Evolutionary conservation across 2,797 vertebrate genomes (phyloP), one percentile per base, ranked within the genome.

Genomic region (Okamejei kenojei): DNA sequence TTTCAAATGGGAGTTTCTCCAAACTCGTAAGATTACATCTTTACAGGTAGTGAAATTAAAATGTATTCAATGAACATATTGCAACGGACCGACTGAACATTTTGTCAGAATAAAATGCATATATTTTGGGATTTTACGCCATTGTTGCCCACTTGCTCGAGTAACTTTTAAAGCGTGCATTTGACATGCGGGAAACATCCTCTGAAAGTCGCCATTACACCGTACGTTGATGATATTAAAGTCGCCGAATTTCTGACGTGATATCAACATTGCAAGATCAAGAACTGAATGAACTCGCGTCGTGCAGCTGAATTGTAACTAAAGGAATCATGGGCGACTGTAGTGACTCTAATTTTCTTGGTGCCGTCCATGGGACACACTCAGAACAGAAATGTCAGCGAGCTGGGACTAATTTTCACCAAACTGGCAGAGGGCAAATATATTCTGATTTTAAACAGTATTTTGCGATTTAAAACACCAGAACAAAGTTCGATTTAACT

Each of bases 401-500:
- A 32, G 32, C 21, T 68, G 68, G 21, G 6, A 54, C 45, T 73
- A 29, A 76, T 92, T 74, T 76, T 92, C 32, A 76, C 4, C 71
- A 54, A 58, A 92, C 38, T 1, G 21, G 23, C 71, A 23, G 71
- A 29, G 1, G 71, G 45, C 1, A 8, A 29, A 76, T 54, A 76
- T 45, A 54, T 74, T 73, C 38, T 45, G 68, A 91, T 45, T 32
- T 29, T 63, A 61, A n/a, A 63, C 26, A 63, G 58, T 13, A 7
- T 15, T n/a, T 86, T 86, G 29, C 82, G 63, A 15, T 63, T 63
- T 54, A 61, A 84, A 15, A 6, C 58, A 26, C 38, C 82, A n/a
- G 82, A 63, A 86, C 58, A 65, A 86, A 86, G 35, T 73, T 91
- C 26, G 19, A 91, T 26, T 26, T 23, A 90, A 90, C 35, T 73